A percentile compares a stretch with the other conserved stretches of the same genome.
phyloP scores from a whole-genome alignment of 2,113 vertebrate genomes.

The Jaculus jaculus region DNA sequence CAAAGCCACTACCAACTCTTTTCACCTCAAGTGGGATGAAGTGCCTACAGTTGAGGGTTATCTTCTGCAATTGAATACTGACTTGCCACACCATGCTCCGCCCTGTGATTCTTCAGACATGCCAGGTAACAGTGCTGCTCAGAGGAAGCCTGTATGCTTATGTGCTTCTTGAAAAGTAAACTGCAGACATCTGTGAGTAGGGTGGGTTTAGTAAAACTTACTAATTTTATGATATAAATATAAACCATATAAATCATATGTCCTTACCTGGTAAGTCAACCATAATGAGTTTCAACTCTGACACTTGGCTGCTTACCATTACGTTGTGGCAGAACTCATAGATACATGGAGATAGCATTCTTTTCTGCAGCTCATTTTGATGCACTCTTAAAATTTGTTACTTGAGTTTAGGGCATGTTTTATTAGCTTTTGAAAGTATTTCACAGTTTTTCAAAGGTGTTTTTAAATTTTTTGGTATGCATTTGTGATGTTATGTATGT shows the following conservation, averaged over 20 bases:
- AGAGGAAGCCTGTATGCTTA: neutral
- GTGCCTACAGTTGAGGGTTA: slow-evolving; percentile 94
- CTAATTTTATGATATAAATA: neutral
- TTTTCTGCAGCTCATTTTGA: slow-evolving; percentile 28
- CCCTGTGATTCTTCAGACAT: slow-evolving; percentile 73
- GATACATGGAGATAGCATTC: neutral
- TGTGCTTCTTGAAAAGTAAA: neutral
- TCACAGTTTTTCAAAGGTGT: slow-evolving; percentile 17
- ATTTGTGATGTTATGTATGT: too few species aligned
- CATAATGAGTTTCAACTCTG: neutral
- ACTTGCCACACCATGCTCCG: slow-evolving; percentile 75
- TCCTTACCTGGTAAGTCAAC: neutral
- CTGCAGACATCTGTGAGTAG: neutral
- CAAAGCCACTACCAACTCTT: slow-evolving; percentile 94
- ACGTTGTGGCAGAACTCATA: neutral
- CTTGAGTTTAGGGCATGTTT: neutral
- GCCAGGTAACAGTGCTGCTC: slow-evolving; percentile 80
- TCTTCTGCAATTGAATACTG: slow-evolving; percentile 92
- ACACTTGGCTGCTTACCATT: neutral
- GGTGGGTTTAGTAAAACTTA: neutral
- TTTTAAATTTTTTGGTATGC: neutral
- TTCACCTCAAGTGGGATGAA: slow-evolving; percentile 97
- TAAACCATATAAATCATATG: neutral
- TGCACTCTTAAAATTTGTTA: neutral
- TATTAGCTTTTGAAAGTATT: slow-evolving; percentile 59